These are phyloP conservation scores for Aldabrachelys gigantea DNA, from an alignment of 2,113 vertebrate genomes.

Conservation along the genomic window DNA sequence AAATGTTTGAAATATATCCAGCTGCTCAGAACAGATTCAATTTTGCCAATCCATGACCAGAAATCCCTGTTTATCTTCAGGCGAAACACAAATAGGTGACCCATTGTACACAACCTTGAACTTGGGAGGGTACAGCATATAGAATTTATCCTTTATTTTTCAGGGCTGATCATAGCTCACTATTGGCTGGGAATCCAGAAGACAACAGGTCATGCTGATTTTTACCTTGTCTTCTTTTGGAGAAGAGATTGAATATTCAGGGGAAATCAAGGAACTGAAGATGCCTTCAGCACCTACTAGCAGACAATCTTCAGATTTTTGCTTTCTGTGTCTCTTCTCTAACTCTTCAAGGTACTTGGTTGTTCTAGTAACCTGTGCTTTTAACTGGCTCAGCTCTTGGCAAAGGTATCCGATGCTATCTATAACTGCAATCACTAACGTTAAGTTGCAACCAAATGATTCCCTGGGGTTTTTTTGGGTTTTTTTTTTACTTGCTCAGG, in stretches of 20 bases:
- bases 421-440: not conserved
- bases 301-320: not conserved
- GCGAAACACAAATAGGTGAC: rapidly evolving
- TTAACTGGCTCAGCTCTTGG: not conserved
- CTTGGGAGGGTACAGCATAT: not conserved
- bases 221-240: not conserved
- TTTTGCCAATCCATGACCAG: not conserved
- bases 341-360: not conserved
- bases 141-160: not conserved
- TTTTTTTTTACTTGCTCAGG: not conserved
- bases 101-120: not conserved
- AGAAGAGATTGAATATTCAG: not conserved
- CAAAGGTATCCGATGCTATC: not conserved
- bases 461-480: not conserved
- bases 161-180: not conserved
- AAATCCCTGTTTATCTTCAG: not conserved
- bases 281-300: not conserved
- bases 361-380: not conserved
- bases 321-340: not conserved
- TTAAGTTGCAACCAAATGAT: not conserved
- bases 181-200: not conserved
- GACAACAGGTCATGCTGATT: not conserved
- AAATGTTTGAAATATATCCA: not conserved
- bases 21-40: not conserved
- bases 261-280: not conserved